phyloP scores from a whole-genome alignment of 2,113 vertebrate species.

The Cichladusa arquata region DNA sequence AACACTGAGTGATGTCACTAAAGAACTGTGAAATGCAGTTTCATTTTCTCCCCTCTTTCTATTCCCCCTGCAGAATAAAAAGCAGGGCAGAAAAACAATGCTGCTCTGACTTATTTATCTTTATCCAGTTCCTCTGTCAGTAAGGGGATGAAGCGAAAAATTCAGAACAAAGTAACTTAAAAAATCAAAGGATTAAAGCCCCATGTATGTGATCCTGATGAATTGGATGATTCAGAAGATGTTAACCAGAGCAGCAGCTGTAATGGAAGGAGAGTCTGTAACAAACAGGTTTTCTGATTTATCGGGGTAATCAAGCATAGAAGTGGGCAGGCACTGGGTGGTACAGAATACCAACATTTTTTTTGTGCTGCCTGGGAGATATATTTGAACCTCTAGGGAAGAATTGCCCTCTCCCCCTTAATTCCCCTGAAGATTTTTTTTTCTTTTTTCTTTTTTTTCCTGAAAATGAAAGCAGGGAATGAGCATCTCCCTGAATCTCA shows the following conservation, averaged over 20 bases:
- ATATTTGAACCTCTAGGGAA: slow-evolving; percentile 26
- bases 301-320: slow-evolving; percentile 60
- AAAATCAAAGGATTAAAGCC: slow-evolving; percentile 65
- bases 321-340: slow-evolving; percentile 70
- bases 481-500: not conserved
- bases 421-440: not conserved
- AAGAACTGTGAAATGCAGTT: slow-evolving; percentile 32
- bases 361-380: slow-evolving; percentile 46
- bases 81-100: slow-evolving; percentile 17
- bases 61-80: slow-evolving; percentile 16
- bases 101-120: slow-evolving; percentile 45
- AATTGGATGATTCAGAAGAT: slow-evolving; percentile 67
- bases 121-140: slow-evolving; percentile 62
- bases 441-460: not conserved
- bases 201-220: slow-evolving; percentile 59
- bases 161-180: slow-evolving; percentile 65
- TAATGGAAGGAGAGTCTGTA: slow-evolving; percentile 66
- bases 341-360: slow-evolving; percentile 63
- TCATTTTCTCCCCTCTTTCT: not conserved
- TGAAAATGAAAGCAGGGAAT: not conserved
- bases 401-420: slow-evolving; percentile 5
- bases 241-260: slow-evolving; percentile 72
- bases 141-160: slow-evolving; percentile 49
- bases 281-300: slow-evolving; percentile 70
- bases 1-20: not conserved